A percentile compares a stretch with the other conserved stretches of the same genome.
Conservation (phyloP, 2,113 vertebrate species). For the Lophotis ruficrista region DNA sequence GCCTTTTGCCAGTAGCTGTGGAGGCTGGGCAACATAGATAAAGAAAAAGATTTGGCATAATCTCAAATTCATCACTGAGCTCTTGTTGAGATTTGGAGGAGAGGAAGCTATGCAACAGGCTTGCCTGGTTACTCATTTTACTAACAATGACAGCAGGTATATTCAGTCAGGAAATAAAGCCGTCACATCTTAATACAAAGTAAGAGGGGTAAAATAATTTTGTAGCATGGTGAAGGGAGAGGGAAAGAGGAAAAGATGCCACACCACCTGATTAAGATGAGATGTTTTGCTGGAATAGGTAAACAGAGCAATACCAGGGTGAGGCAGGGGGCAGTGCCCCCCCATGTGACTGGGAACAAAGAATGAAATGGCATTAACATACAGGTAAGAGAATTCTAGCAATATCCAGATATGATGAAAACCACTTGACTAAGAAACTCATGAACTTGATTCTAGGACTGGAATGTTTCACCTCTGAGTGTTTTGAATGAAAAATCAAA, state of each 20-base stretch:
- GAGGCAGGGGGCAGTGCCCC: no score
- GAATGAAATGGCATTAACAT: background rate
- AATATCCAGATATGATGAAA: background rate
- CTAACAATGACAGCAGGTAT: background rate
- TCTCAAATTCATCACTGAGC: background rate
- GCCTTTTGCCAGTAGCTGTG: background rate
- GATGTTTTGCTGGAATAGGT: background rate
- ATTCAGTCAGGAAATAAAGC: background rate
- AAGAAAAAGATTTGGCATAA: background rate
- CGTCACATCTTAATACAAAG: accelerated
- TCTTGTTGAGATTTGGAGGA: background rate
- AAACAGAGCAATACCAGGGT: background rate
- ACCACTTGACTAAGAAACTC: background rate
- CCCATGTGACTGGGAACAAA: background rate
- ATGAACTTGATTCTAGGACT: background rate
- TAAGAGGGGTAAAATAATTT: background rate
- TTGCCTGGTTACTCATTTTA: background rate
- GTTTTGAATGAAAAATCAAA: background rate
- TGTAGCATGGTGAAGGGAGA: background rate
- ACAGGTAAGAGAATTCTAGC: background rate
- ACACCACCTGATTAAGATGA: background rate
- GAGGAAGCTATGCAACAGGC: background rate
- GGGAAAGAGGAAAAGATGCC: background rate
- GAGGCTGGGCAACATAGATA: background rate
- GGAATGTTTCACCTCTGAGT: background rate